These are phyloP conservation scores for Hyppa rectilinea DNA, from an alignment of 2,888 invertebrate genomes.

Conservation along the genomic window DNA sequence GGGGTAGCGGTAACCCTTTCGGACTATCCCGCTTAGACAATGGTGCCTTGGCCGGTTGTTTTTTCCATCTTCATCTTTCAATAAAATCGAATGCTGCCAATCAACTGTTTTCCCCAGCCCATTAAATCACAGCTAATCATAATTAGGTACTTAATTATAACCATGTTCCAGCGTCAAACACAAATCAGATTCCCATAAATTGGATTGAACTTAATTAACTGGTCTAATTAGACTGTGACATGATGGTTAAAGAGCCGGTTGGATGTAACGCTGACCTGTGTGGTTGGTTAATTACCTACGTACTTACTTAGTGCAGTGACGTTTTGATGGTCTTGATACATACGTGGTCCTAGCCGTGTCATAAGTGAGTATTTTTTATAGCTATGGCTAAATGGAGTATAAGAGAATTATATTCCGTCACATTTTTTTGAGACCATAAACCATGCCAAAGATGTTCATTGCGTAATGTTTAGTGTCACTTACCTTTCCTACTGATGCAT, in stretches of 20 bases:
- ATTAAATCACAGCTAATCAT: slow-evolving; percentile 50
- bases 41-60: too few relatives aligned
- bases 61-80: neutral
- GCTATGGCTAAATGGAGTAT: too few relatives aligned
- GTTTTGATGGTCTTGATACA: too few relatives aligned
- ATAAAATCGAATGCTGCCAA: neutral
- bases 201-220: slow-evolving; percentile 74
- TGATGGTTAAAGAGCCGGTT: slow-evolving; percentile 64
- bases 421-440: neutral
- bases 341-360: too few relatives aligned
- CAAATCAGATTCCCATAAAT: slow-evolving; percentile 57
- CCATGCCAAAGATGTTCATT: too few relatives aligned
- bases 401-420: too few relatives aligned
- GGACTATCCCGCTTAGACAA: too few relatives aligned
- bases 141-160: slow-evolving; percentile 51
- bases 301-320: neutral
- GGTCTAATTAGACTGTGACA: slow-evolving; percentile 76
- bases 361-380: neutral
- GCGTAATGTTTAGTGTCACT: too few relatives aligned
- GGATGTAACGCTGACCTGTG: slow-evolving; percentile 43
- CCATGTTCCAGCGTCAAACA: slow-evolving; percentile 35
- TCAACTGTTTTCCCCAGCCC: neutral
- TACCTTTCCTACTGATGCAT: too few relatives aligned
- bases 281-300: neutral
- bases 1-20: too few relatives aligned